Evolutionary conservation across 2,888 invertebrate species (phyloP).

Genomic region (Rugalucina vietnamica): DNA sequence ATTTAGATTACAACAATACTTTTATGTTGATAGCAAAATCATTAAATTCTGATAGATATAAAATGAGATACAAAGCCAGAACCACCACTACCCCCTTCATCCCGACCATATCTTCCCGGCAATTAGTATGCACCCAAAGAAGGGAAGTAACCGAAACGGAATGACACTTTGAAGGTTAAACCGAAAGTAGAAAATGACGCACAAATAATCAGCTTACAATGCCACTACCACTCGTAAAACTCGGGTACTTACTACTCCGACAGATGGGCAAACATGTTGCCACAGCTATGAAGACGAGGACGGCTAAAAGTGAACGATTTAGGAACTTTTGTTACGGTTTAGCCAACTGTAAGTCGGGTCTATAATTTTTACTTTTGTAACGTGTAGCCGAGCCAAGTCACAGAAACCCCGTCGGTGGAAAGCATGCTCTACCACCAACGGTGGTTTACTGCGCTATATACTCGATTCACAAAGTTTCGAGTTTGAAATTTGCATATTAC

Average conservation of each 20-base stretch:
- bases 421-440: too few relatives aligned
- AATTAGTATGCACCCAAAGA: background rate
- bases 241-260: background rate
- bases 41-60: too few relatives aligned
- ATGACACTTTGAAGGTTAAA: background rate
- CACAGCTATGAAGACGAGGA: background rate
- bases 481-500: too few relatives aligned
- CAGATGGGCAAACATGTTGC: slow-evolving; percentile 1
- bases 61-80: background rate
- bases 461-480: too few relatives aligned
- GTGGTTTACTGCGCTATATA: too few relatives aligned
- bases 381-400: too few relatives aligned
- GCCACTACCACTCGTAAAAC: background rate
- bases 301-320: background rate
- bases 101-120: background rate
- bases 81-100: background rate
- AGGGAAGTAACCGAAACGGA: background rate
- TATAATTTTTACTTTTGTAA: too few relatives aligned
- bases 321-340: background rate
- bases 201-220: background rate
- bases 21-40: too few relatives aligned
- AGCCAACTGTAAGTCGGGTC: background rate
- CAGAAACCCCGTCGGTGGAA: too few relatives aligned
- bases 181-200: background rate
- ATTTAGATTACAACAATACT: background rate